Evolutionary conservation across 2,888 invertebrate species (phyloP), one percentile per base, ranked within the genome.

Genomic region (Synanthedon vespiformis): DNA sequence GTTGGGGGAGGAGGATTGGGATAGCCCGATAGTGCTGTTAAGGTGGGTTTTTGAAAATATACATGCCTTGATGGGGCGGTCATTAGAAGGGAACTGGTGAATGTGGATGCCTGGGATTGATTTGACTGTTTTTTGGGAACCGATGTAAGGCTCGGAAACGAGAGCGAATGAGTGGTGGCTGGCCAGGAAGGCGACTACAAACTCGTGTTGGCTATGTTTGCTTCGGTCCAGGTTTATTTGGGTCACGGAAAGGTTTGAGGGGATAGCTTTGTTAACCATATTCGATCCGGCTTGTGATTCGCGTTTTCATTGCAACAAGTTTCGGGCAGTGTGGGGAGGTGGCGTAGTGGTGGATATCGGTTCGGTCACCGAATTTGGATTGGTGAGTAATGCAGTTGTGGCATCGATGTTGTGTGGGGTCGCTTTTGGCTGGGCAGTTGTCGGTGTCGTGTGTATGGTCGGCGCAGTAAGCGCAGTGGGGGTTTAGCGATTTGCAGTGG

Each of bases 1-100:
- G 40, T 62, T 56, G 1, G 54, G 13, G 1, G 44, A 13, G 2
- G 49, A 49, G 34, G 5, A 49, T 12, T 49, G 22, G 3, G 49
- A 27, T 0, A 49, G 8, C 0, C 49, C 49, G 2, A 49, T 0
- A 48, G 1, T 5, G 0, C 1, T 0, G 6, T 3, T 0, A 4
- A 0, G 8, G 12, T 5, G 2, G 2, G 34, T 0, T 49, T 34
- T 49, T 2, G 34, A 0, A n/a, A 49, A 16, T 22, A 49, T 49
- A 10, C 49, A 49, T 3, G 22, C 22, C 10, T 49, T 49, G 1
- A 49, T 8, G 5, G 1, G 2, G 6, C 22, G 6, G 8, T n/a
- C 1, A 1, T 3, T 18, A 12, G 6, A 3, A 14, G 48, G 48
- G 6, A 22, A 49, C 13, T 49, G 49, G 8, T 4, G 22, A 2